Conservation (phyloP, 2,888 invertebrate genomes). For the Aphodius granarius region DNA sequence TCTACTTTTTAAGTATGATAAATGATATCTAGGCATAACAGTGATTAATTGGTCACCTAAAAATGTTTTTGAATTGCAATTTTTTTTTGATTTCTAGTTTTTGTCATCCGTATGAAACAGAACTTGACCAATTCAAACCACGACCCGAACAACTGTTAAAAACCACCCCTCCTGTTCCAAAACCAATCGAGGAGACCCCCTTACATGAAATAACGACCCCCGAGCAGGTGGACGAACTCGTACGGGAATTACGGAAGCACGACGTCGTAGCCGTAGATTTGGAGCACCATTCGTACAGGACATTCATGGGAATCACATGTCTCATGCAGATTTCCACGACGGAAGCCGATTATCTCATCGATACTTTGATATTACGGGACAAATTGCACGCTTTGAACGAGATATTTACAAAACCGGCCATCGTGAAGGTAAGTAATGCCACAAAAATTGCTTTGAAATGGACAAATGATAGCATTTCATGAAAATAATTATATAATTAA, state of each 20-base stretch:
- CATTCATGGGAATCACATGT: conserved; percentile 93
- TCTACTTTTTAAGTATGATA: conserved; percentile 26
- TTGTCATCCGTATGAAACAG: conserved; percentile 87
- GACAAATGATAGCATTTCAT: no score
- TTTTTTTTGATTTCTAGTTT: conserved; percentile 57
- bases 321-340: conserved; percentile 91
- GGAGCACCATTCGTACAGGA: conserved; percentile 90
- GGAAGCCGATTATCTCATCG: conserved; percentile 83
- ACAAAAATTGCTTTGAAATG: no score
- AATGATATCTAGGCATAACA: no score
- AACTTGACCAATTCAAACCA: conserved; percentile 74
- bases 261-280: conserved; percentile 86
- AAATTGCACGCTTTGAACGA: conserved; percentile 83
- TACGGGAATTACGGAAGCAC: conserved; percentile 67
- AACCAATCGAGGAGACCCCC: conserved; percentile 64
- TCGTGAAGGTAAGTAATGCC: conserved; percentile 79
- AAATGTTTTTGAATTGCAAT: background rate
- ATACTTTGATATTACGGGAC: conserved; percentile 81
- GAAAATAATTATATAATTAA: no score
- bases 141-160: conserved; percentile 50
- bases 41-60: background rate
- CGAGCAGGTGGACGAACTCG: conserved; percentile 64
- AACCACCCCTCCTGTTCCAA: conserved; percentile 51
- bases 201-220: conserved; percentile 69
- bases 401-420: conserved; percentile 84